These are phyloP conservation scores for Sinella curviseta DNA, from an alignment of 1,140 invertebrate genomes.

Conservation along the genomic window DNA sequence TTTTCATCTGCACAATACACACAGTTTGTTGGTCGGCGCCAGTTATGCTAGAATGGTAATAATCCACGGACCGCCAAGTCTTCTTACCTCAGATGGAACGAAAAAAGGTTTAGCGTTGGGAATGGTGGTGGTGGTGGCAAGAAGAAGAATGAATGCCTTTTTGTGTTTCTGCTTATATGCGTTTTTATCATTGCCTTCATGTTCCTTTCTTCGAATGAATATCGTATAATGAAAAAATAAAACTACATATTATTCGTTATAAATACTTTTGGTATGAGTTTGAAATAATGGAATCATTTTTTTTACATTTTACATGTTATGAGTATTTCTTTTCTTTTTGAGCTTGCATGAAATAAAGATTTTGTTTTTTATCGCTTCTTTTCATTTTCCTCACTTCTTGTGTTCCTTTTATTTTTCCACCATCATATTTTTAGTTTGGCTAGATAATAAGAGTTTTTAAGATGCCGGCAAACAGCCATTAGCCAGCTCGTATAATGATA, in stretches of 20 bases:
- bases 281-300: not conserved
- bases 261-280: too few species aligned
- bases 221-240: too few species aligned
- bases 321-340: not conserved
- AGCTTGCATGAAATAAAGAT: not conserved
- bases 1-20: not conserved
- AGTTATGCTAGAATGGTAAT: conserved; percentile 19
- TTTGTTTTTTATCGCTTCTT: not conserved
- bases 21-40: not conserved
- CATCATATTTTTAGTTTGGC: too few species aligned
- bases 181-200: not conserved
- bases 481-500: conserved; percentile 19
- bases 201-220: too few species aligned
- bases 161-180: not conserved
- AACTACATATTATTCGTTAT: too few species aligned
- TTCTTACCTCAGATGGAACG: conserved; percentile 18
- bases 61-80: not conserved
- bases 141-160: not conserved
- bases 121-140: too few species aligned
- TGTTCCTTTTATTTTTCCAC: not conserved
- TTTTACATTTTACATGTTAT: not conserved
- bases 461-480: conserved; percentile 21
- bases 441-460: conserved; percentile 17
- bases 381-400: not conserved
- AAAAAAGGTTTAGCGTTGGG: conserved; percentile 1